Evolutionary conservation across 2,888 invertebrate genomes (phyloP), one percentile per base, ranked within the genome.

Genomic region (Noctua janthina): DNA sequence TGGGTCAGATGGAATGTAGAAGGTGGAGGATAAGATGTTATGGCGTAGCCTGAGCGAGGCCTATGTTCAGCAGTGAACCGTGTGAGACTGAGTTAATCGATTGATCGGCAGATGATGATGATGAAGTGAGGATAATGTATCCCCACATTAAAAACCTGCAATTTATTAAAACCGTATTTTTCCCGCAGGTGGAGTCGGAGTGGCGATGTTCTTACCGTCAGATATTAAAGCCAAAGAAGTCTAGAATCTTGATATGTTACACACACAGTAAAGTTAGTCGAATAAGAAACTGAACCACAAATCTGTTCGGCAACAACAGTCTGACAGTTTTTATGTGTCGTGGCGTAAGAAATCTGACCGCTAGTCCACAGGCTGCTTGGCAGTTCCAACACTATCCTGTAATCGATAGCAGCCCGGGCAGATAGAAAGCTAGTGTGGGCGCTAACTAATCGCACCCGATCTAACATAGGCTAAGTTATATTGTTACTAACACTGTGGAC

Each of bases 151-250:
- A 29, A 39, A 39, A 15, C 3, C 13, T 72, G 3, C 2, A 2
- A 5, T 54, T 13, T 11, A 46, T 11, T n/a, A 54, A n/a, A n/a
- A 43, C 5, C 11, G 23, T 4, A 3, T 67, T 70, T 67, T 59
- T 1, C 49, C 80, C 5, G 39, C 85, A 83, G 83, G 85, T 66
- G 83, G 83, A 29, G 69, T 81, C 2, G n/a, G n/a, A 8, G 69
- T 85, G 39, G 81, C 83, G 20, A 49, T 76, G 51, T 83, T 83
- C 13, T 62, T 83, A 59, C 83, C 83, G 0, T 39, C 83, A 20
- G 83, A 83, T 76, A 54, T 66, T 4, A 81, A 73, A 83, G 4
- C 64, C 11, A 83, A 83, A 76, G 39, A 80, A 80, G n/a, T 84
- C 6, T 84, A 71, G 46, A 15, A 68, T 49, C 8, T 15, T 23